These are phyloP conservation scores for Plagodis pulveraria DNA, from an alignment of 2,888 invertebrate species.

Conservation along the genomic window DNA sequence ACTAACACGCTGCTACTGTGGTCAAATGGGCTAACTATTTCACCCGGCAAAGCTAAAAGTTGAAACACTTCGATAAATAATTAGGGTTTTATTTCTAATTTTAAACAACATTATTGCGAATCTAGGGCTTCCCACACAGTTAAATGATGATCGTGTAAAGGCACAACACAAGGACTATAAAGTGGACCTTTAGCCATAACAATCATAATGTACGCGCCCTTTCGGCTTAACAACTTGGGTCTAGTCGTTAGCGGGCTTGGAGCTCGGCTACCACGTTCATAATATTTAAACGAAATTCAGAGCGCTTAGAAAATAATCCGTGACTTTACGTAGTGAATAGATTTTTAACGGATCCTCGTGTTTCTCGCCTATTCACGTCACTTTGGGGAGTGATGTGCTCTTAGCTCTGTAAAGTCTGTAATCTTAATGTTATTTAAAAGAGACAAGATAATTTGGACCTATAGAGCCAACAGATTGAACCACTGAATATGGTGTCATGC, in stretches of 20 bases:
- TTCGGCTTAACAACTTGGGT: conserved; percentile 65
- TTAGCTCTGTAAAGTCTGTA: neutral
- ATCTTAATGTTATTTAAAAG: too few relatives aligned
- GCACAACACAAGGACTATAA: conserved; percentile 73
- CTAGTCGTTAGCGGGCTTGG: conserved; percentile 53
- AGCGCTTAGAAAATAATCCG: conserved; percentile 22
- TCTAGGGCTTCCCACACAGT: conserved; percentile 49
- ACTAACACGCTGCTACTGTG: conserved; percentile 5
- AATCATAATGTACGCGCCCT: conserved; percentile 75
- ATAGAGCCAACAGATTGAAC: too few relatives aligned
- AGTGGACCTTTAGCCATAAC: conserved; percentile 72
- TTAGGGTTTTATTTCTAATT: conserved; percentile 50
- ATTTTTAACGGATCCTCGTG: conserved; percentile 5
- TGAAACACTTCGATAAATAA: conserved; percentile 28
- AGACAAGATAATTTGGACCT: too few relatives aligned
- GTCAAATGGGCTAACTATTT: conserved; percentile 10
- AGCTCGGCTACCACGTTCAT: conserved; percentile 26
- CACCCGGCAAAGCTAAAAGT: conserved; percentile 17
- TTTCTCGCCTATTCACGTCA: neutral
- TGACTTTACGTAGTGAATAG: conserved; percentile 18
- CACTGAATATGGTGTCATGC: too few relatives aligned
- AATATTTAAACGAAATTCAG: conserved; percentile 25
- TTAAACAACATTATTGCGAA: conserved; percentile 48
- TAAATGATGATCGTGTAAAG: conserved; percentile 72
- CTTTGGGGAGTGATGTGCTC: neutral